Base-by-base conservation (phyloP, 2,888 invertebrate genomes). In the Bibio marci region DNA sequence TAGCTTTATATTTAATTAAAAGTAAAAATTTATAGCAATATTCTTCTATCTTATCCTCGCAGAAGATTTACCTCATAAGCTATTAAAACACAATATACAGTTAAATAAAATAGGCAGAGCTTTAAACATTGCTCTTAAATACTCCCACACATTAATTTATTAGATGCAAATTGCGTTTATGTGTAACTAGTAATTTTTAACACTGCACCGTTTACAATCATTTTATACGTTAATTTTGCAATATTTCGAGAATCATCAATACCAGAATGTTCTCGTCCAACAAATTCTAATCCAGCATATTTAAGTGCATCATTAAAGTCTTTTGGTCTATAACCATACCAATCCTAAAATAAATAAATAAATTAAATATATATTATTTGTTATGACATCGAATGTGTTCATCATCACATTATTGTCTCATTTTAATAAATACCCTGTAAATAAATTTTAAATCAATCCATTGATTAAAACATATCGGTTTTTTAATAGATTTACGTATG, bases 231-330 rank as follows among this genome's bases (percentile, higher is more conserved):
- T 39, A 75, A 55, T 32, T 55, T 56, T 11, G 71, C 73, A 35
- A 75, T 69, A 52, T 75, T 76, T 46, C 65, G 63, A 12, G 74
- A 68, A 57, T 76, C 74, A 54, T 70, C 63, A 27, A 73, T 56
- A 28, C 74, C 74, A 35, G 70, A 71, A 50, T 75, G 73, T 45
- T 70, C 62, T 36, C 65, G 59, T 6, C 74, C 75, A 48, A 68
- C 65, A 56, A 75, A 76, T 12, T 55, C 47, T 34, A 75, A 53
- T 1, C 71, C 71, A 12, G 71, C 57, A 49, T 71, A 69, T 30
- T 56, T 54, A 17, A 75, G 51, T 3, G 73, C 73, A 41, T 71
- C 71, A 25, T 43, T 47, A 38, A 61, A 61, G 42, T 57, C 59
- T 13, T 53, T 48, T 6, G 73, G 71, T 41, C 56, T 59, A 47